Conservation (phyloP, 1,140 invertebrate species). For the Sitophilus oryzae region DNA sequence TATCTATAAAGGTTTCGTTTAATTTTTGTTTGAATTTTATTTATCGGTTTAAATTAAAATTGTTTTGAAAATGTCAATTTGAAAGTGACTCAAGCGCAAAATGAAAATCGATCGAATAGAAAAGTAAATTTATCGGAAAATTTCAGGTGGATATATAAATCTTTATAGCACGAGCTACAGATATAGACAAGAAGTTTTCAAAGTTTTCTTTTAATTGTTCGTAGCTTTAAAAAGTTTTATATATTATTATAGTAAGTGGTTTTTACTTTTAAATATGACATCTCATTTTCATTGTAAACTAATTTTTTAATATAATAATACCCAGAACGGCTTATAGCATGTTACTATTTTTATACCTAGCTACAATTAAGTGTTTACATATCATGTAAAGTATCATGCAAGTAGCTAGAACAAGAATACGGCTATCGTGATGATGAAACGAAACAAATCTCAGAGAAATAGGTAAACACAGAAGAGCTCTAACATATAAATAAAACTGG, state of each 20-base stretch:
- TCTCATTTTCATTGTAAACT: too few species aligned
- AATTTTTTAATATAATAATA: too few species aligned
- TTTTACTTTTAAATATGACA: too few species aligned
- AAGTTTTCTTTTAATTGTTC: too few species aligned
- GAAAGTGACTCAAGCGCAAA: background rate
- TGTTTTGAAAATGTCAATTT: background rate
- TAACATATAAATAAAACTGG: too few species aligned
- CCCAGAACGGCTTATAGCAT: conserved; percentile 17
- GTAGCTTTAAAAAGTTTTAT: too few species aligned
- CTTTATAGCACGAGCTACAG: too few species aligned
- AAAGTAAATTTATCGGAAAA: background rate
- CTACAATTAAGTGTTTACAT: conserved; percentile 18
- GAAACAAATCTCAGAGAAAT: too few species aligned
- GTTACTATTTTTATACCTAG: conserved; percentile 9
- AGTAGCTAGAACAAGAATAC: conserved; percentile 19
- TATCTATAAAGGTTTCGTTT: too few species aligned
- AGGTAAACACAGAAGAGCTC: too few species aligned
- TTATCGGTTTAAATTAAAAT: background rate
- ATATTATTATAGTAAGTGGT: too few species aligned
- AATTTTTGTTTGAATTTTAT: background rate
- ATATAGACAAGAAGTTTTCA: too few species aligned
- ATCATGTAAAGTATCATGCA: conserved; percentile 18
- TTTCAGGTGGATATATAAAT: background rate
- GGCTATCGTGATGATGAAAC: conserved; percentile 17
- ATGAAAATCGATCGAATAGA: background rate